These are phyloP conservation scores for Drosophila aff. DNA, from an alignment of 1,140 invertebrate species.

Conservation along the genomic window DNA sequence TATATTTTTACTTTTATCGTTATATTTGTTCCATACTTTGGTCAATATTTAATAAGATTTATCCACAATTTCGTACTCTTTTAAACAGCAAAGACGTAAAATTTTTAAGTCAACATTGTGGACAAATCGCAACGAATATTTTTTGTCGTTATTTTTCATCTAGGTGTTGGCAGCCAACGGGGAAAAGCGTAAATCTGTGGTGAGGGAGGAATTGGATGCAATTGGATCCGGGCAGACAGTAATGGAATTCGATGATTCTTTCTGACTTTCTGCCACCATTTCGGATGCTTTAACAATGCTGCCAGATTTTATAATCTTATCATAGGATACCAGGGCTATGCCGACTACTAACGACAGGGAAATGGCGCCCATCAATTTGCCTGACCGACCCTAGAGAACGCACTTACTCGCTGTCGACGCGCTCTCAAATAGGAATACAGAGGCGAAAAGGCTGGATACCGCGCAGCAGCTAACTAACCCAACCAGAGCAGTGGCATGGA, in stretches of 20 bases:
- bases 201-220: too few species aligned
- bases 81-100: too few species aligned
- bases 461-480: slow-evolving; percentile 34
- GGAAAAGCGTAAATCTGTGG: too few species aligned
- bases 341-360: slow-evolving; percentile 18
- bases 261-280: background rate
- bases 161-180: too few species aligned
- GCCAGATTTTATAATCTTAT: slow-evolving; percentile 61
- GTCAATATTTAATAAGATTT: too few species aligned
- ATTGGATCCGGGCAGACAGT: background rate
- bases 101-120: too few species aligned
- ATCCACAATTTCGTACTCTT: too few species aligned
- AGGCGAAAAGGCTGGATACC: slow-evolving; percentile 16
- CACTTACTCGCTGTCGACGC: slow-evolving; percentile 16
- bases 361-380: slow-evolving; percentile 37
- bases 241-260: background rate
- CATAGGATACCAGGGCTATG: background rate
- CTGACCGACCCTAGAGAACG: slow-evolving; percentile 8
- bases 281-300: slow-evolving; percentile 12
- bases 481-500: background rate
- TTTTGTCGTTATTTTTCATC: too few species aligned
- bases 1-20: too few species aligned
- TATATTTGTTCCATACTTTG: too few species aligned
- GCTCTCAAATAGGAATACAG: slow-evolving; percentile 58
- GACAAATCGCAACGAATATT: too few species aligned